Evolutionary conservation across 2,113 vertebrate species (phyloP).

Genomic region (Lophotis ruficrista): DNA sequence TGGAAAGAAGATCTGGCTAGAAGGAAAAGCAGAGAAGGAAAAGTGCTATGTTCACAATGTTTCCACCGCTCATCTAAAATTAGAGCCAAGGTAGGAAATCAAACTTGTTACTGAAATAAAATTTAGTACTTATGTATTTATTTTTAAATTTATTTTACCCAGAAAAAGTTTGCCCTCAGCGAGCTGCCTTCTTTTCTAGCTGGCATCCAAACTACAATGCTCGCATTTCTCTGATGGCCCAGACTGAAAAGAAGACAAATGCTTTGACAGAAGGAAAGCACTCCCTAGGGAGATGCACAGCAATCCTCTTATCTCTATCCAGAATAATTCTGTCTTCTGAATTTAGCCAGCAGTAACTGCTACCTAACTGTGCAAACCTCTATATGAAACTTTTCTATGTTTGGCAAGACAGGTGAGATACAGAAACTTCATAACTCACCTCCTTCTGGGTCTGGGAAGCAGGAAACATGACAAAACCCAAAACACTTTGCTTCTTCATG

Average conservation of each 20-base stretch:
- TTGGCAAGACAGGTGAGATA: not conserved
- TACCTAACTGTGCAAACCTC: not conserved
- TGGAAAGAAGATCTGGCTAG: not conserved
- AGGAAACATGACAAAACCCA: not conserved
- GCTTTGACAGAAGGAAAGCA: rapidly evolving
- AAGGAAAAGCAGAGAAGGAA: not conserved
- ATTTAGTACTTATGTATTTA: rapidly evolving
- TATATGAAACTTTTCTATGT: not conserved
- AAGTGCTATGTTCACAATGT: not conserved
- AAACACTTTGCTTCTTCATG: not conserved
- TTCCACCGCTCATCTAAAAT: not conserved
- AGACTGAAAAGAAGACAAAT: not conserved
- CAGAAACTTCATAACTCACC: not conserved
- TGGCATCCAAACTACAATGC: not conserved
- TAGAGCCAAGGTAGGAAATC: not conserved
- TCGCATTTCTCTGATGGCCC: not conserved
- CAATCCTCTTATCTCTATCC: not conserved
- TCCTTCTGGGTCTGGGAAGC: not conserved
- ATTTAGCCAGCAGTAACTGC: not conserved
- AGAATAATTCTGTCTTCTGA: not conserved
- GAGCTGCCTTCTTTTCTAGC: not conserved
- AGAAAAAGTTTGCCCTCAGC: not conserved
- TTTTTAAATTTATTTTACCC: not conserved
- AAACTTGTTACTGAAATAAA: not conserved
- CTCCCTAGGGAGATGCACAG: not conserved